Base-by-base conservation (phyloP, 1,140 invertebrate genomes). In the Cotesia vestalis region DNA sequence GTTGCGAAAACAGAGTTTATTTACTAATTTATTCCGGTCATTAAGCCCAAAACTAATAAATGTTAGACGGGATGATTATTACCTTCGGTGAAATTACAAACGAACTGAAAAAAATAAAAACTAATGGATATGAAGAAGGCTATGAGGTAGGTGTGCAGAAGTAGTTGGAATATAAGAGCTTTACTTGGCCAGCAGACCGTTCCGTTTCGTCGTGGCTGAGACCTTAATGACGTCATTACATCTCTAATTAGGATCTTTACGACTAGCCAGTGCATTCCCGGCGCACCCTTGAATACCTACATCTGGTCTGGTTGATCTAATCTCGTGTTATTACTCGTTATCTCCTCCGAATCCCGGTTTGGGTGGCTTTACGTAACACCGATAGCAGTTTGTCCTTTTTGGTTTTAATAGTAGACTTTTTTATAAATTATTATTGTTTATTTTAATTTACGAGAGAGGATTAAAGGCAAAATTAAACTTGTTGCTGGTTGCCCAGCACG, bases 221-320 rank as follows among this genome's bases (percentile, higher is more conserved):
- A 84, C 83, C 78, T 79, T 83, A 85, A 85, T 85, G 83, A 83
- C 84, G 82, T 85, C 81, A 84, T 85, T 85, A 46, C 11, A 85
- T 81, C 78, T 83, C 80, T 82, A 84, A 85, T 85, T 84, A 84
- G 82, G 81, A 83, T 84, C 81, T 79, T 74, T 78, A 81, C 75
- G 40, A 66, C 11, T 46, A 46, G 69, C 35, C 14, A 55, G 61
- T 64, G 61, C 62, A 66, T 27, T 27, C 27, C 27, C 27, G 46
- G 27, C 62, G 34, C 66, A 55, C 66, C 40, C 59, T 62, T 40
- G 46, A 14, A 52, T 62, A 62, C 40, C 36, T 70, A 46, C 60
- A 70, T 60, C 46, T 61, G 38, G 38, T 62, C 59, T 62, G 17
- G 46, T 8, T 51, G 4, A 9, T 46, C 46, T 70, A 46, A 62